Evolutionary conservation across 1,140 invertebrate species (phyloP), one percentile per base, ranked within the genome.

Genomic region (Phenacoccus solenopsis): DNA sequence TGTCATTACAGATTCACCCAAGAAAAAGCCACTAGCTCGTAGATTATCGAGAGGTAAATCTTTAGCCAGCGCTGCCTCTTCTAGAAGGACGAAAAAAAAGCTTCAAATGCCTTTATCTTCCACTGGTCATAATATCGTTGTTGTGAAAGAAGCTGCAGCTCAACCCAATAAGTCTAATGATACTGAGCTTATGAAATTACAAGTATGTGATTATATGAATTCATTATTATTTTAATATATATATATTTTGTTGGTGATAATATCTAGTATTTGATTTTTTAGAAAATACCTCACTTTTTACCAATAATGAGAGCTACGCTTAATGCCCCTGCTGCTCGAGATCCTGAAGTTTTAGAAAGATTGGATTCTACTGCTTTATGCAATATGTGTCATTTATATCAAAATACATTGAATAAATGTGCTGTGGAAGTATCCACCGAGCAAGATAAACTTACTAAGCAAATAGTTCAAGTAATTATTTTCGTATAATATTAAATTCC

Each of bases 241-340:
- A n/a, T n/a, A n/a, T n/a, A n/a, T n/a, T n/a, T n/a, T n/a, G n/a
- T n/a, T n/a, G n/a, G n/a, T 49, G 30, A 32, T 5, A 13, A 32
- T 32, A 32, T 32, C 13, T 32, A 7, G 5, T 32, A 32, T 32
- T 32, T 32, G 30, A 32, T 74, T 72, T 80, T 79, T 1, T 79
- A 90, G 80, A 88, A 82, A 73, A 93, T 96, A 73, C 93, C 94
- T 10, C 90, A 92, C 78, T 96, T 98, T 78, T 79, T 95, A 67
- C 94, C 94, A 0, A 94, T 97, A 24, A 92, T 98, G 85, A 78
- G 91, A 56, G 91, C 91, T 9, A 93, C 93, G 0, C 78, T 96
- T 1, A 93, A 91, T 72, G 80, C 94, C 59, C 91, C 93, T 0
- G 90, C 90, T 28, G 88, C 89, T 0, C 82, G 90, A 64, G 94